These are phyloP conservation scores for Oxyscelio sp. DNA, from an alignment of 2,888 invertebrate genomes.

Conservation along the genomic window DNA sequence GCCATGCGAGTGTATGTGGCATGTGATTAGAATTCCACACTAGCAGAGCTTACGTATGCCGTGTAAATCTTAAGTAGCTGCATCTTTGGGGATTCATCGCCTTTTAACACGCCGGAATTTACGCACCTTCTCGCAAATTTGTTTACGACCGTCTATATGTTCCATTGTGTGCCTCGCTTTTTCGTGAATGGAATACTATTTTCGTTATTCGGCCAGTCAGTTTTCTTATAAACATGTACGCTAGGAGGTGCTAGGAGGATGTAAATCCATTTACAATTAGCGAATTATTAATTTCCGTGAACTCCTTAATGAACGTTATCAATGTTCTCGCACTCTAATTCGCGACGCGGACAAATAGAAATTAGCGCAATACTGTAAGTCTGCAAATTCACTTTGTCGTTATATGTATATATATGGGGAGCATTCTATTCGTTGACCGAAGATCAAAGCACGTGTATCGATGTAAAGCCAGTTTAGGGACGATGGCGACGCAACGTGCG, in stretches of 20 bases:
- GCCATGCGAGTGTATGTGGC: no score
- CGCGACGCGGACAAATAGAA: slow-evolving; percentile 42
- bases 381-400: slow-evolving; percentile 75
- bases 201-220: slow-evolving; percentile 10
- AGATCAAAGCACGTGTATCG: slow-evolving; percentile 79
- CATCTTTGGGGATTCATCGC: slow-evolving; percentile 64
- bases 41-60: slow-evolving; percentile 58
- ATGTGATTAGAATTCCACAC: no score
- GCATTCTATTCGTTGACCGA: slow-evolving; percentile 68
- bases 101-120: slow-evolving; percentile 68
- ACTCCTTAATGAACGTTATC: no score
- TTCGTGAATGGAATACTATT: slow-evolving; percentile 56
- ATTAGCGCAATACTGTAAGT: slow-evolving; percentile 42
- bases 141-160: slow-evolving; percentile 69
- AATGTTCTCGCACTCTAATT: neutral
- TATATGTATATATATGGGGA: slow-evolving; percentile 69
- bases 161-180: no score
- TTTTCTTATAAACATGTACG: slow-evolving; percentile 28
- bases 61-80: slow-evolving; percentile 72
- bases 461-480: slow-evolving; percentile 75
- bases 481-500: slow-evolving; percentile 55
- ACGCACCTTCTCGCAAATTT: slow-evolving; percentile 71
- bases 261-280: neutral
- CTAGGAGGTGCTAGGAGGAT: neutral
- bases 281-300: slow-evolving; percentile 16